Evolutionary conservation across 2,113 vertebrate genomes (phyloP), one percentile per base, ranked within the genome.

Genomic region (Forbesichthys papilliferus): DNA sequence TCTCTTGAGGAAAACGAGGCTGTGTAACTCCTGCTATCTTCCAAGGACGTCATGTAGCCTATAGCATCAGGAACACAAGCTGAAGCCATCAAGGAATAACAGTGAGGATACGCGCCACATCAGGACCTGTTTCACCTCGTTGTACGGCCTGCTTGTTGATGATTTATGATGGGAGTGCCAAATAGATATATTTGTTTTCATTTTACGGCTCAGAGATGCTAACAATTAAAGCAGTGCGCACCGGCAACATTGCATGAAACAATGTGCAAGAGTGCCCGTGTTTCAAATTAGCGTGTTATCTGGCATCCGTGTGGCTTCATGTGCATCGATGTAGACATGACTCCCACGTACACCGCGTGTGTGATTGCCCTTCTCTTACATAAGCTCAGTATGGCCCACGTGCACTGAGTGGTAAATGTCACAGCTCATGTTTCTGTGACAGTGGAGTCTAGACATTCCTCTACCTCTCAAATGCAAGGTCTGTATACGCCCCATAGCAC

Each of bases 61-160:
- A 27, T 27, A 27, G 82, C 86, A 86, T 88, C 88, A 88, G 84
- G 87, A 83, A 88, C 87, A 90, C 80, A 82, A 53, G 74, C 61
- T 51, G 59, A 73, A 84, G 78, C 82, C 83, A 83, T 69, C 64
- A 78, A 84, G 76, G 81, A 60, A 72, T 64, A 84, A 74, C 82
- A 84, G 84, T 71, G 69, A n/a, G 79, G 68, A 81, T 82, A 70
- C 20, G 60, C 76, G 70, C 73, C 51, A 73, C 74, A 61, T 72
- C 74, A 65, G 69, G 55, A 55, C 68, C 1, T 36, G 71, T 59
- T 4, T 71, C 78, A 74, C 9, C 51, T 80, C 73, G 78, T 73
- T 12, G 48, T 77, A 69, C 68, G 53, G 55, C 57, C 63, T 34
- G 53, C 42, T 60, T 11, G 66, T 73, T 70, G 52, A 27, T 62